Conservation (phyloP, 2,888 invertebrate species). For the Autographa pulchrina region DNA sequence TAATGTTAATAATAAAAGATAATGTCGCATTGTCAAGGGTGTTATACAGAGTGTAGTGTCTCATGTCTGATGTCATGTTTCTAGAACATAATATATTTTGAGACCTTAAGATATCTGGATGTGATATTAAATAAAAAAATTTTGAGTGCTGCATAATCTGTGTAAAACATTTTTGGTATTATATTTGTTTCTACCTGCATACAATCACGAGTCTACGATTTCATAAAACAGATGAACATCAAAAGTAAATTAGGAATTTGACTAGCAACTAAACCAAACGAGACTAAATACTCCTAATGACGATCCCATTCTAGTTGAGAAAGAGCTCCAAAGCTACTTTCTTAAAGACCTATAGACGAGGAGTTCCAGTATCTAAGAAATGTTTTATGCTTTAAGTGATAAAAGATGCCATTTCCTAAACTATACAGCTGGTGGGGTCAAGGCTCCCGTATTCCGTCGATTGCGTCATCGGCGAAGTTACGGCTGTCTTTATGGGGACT, state of each 20-base stretch:
- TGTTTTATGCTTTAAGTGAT: constrained; percentile 42
- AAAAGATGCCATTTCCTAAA: constrained; percentile 33
- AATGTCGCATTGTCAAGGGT: not conserved
- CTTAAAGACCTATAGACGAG: not conserved
- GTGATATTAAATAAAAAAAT: too few relatives aligned
- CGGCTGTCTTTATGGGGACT: constrained; percentile 48
- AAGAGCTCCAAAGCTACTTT: not conserved
- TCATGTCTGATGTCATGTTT: not conserved
- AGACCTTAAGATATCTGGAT: too few relatives aligned
- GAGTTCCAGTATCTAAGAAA: constrained; percentile 12
- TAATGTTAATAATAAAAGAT: not conserved
- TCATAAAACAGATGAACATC: too few relatives aligned
- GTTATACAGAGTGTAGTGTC: not conserved
- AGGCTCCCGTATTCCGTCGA: constrained; percentile 50
- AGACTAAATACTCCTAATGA: not conserved
- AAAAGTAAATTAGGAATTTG: not conserved
- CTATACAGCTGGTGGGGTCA: constrained; percentile 45
- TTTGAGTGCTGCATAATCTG: too few relatives aligned
- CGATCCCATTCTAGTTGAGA: not conserved
- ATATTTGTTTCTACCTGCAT: too few relatives aligned
- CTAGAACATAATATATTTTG: too few relatives aligned
- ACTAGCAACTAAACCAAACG: not conserved
- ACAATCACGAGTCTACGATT: too few relatives aligned
- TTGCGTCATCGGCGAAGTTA: constrained; percentile 53
- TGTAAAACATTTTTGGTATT: too few relatives aligned